Conservation (phyloP, 2,888 invertebrate genomes). For the Cheilosia vulpina region DNA sequence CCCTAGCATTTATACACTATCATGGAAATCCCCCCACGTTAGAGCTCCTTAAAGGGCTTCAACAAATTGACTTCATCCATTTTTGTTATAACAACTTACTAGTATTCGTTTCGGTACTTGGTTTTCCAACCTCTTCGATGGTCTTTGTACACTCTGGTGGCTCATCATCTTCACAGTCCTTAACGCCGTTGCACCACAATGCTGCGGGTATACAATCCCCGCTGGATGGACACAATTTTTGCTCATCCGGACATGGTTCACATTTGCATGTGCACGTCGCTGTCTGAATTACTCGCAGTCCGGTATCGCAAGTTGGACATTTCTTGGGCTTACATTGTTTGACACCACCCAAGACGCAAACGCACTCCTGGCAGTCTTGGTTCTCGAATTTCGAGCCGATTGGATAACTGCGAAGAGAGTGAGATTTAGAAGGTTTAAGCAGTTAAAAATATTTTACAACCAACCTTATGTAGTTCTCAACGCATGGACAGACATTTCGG, state of each 20-base stretch:
- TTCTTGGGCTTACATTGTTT: constrained; percentile 88
- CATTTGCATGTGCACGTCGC: constrained; percentile 89
- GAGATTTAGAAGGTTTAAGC: constrained; percentile 19
- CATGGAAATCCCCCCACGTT: neutral
- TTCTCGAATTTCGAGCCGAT: constrained; percentile 89
- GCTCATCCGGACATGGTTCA: constrained; percentile 88
- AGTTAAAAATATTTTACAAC: constrained; percentile 72
- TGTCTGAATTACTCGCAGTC: constrained; percentile 86
- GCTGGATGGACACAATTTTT: constrained; percentile 89
- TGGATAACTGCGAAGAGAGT: constrained; percentile 85
- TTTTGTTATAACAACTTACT: constrained; percentile 40
- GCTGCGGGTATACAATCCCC: constrained; percentile 88
- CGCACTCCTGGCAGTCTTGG: constrained; percentile 90
- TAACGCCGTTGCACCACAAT: constrained; percentile 92
- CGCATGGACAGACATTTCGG: constrained; percentile 90
- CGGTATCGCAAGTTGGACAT: constrained; percentile 86
- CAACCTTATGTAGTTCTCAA: constrained; percentile 87
- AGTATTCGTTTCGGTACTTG: constrained; percentile 53
- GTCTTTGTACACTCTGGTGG: constrained; percentile 85
- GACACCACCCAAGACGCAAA: constrained; percentile 90
- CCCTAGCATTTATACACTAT: too few species aligned
- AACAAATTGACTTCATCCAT: too few species aligned
- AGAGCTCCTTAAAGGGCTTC: neutral
- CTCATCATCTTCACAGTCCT: constrained; percentile 94
- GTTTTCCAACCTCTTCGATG: constrained; percentile 70